Conservation (phyloP, 2,113 vertebrate genomes). For the Passer domesticus region DNA sequence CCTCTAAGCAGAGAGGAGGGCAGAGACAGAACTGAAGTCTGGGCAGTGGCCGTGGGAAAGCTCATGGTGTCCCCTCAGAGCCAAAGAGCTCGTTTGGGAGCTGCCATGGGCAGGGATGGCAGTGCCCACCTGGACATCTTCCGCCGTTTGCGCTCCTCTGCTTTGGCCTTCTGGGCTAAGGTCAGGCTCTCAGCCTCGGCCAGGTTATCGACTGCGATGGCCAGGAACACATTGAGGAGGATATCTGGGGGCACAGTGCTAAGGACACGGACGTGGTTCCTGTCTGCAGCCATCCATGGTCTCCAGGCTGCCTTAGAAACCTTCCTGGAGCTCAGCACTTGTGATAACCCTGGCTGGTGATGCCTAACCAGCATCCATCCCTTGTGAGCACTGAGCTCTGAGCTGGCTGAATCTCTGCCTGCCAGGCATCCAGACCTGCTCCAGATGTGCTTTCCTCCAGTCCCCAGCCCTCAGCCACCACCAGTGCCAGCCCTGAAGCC, state of each 20-base stretch:
- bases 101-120: fast-evolving
- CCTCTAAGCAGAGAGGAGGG: slow-evolving; percentile 67
- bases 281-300: not conserved
- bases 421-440: not conserved
- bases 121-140: slow-evolving; percentile 84
- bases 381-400: not conserved
- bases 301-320: not conserved
- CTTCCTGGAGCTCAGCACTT: not conserved
- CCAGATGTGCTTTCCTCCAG: not conserved
- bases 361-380: not conserved
- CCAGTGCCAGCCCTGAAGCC: not conserved
- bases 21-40: not conserved
- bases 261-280: slow-evolving; percentile 59
- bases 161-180: slow-evolving; percentile 93
- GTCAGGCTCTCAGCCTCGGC: slow-evolving; percentile 94
- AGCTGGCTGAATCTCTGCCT: not conserved
- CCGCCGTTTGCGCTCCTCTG: slow-evolving; percentile 85
- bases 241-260: slow-evolving; percentile 82
- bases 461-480: not conserved
- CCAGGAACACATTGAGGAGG: slow-evolving; percentile 96
- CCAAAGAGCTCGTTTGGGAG: not conserved
- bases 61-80: too few species aligned
- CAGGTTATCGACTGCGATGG: slow-evolving; percentile 96
- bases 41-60: not conserved
- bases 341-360: not conserved